phyloP scores from a whole-genome alignment of 2,797 vertebrate genomes.

The Lacerta bilineata region DNA sequence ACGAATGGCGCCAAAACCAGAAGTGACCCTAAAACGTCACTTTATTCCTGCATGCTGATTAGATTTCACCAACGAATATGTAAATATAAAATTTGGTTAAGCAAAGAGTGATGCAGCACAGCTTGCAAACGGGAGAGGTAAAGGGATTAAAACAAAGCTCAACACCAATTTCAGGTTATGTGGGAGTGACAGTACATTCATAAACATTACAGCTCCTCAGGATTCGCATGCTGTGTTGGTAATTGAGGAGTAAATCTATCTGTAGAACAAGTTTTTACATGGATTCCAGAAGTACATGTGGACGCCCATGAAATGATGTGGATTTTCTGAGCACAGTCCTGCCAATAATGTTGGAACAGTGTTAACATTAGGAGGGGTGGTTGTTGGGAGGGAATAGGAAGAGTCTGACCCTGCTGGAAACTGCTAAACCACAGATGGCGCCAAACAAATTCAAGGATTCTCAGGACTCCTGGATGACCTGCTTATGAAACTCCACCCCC shows the following conservation, averaged over 20 bases:
- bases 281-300: not conserved
- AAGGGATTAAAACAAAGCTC: not conserved
- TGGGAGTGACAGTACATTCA: not conserved
- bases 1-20: too few species aligned
- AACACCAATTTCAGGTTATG: not conserved
- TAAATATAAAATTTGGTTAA: constrained; percentile 16
- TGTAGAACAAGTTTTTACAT: not conserved
- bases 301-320: too few species aligned
- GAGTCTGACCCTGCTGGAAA: too few species aligned
- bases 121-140: constrained; percentile 8
- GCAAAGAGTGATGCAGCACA: not conserved
- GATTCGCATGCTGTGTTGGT: not conserved
- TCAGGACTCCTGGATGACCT: too few species aligned
- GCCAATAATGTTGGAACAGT: too few species aligned
- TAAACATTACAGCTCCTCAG: not conserved
- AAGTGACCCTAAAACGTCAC: too few species aligned
- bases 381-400: too few species aligned
- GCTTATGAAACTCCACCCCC: too few species aligned
- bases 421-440: too few species aligned
- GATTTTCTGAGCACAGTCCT: too few species aligned
- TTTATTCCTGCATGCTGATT: not conserved
- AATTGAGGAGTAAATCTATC: not conserved
- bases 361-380: too few species aligned
- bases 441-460: too few species aligned
- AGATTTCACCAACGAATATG: not conserved